Percentiles rank a stretch among this genome's conserved stretches.
Evolutionary conservation across 2,113 vertebrate genomes (phyloP).

Genomic region (Coreoperca whiteheadi): DNA sequence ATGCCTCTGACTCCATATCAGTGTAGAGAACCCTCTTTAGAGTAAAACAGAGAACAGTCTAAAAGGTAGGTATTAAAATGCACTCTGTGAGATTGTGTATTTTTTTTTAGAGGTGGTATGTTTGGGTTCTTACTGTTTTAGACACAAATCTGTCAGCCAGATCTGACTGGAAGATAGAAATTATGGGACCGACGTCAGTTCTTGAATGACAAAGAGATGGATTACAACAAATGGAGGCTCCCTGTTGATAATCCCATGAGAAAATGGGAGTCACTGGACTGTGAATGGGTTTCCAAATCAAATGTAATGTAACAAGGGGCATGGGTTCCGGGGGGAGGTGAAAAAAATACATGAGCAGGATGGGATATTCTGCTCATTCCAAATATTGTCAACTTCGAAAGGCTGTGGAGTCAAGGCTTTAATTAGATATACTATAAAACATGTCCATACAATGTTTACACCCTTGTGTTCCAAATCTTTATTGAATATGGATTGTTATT

Average conservation of each 20-base stretch:
- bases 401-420: slow-evolving; percentile 51
- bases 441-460: slow-evolving; percentile 51
- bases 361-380: slow-evolving; percentile 60
- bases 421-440: slow-evolving; percentile 44
- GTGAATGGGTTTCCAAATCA: slow-evolving; percentile 76
- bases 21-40: slow-evolving; percentile 2
- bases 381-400: slow-evolving; percentile 51
- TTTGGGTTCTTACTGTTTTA: slow-evolving; percentile 30
- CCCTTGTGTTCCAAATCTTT: slow-evolving; percentile 23
- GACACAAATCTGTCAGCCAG: slow-evolving; percentile 46
- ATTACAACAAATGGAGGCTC: slow-evolving; percentile 75
- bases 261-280: slow-evolving; percentile 73
- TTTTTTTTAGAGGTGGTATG: not conserved
- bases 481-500: slow-evolving; percentile 57
- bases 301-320: slow-evolving; percentile 73
- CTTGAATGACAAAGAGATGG: slow-evolving; percentile 76
- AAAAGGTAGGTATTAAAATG: not conserved
- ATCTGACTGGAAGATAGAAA: slow-evolving; percentile 59
- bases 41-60: slow-evolving; percentile 16
- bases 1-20: slow-evolving; percentile 27
- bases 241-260: slow-evolving; percentile 76
- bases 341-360: slow-evolving; percentile 61
- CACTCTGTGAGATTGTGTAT: not conserved
- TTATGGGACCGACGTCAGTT: slow-evolving; percentile 63
- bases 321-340: slow-evolving; percentile 58